phyloP scores from a whole-genome alignment of 2,888 invertebrate genomes.

The Spisula subtruncata region DNA sequence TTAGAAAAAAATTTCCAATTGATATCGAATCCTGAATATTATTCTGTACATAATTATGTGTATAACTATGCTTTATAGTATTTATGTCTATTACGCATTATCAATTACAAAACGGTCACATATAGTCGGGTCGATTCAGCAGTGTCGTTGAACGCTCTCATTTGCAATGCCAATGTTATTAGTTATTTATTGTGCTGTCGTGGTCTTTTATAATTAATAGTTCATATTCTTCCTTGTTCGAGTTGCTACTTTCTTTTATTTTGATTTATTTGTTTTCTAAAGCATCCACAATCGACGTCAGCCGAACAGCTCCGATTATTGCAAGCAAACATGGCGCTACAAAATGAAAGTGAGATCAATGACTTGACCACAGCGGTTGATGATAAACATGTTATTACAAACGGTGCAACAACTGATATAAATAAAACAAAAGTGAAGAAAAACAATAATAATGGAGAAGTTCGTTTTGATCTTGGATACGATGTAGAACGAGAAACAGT shows the following conservation, averaged over 20 bases:
- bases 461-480: slow-evolving; percentile 43
- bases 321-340: slow-evolving; percentile 63
- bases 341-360: slow-evolving; percentile 50
- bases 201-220: too few species aligned
- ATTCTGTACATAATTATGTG: too few species aligned
- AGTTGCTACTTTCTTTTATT: slow-evolving; percentile 4
- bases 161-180: too few species aligned
- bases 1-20: too few species aligned
- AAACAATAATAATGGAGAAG: slow-evolving; percentile 64
- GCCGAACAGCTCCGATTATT: slow-evolving; percentile 67
- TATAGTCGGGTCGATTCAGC: too few species aligned
- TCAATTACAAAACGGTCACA: too few species aligned
- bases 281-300: slow-evolving; percentile 44
- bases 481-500: slow-evolving; percentile 55
- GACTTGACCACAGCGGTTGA: slow-evolving; percentile 4
- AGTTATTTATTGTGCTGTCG: too few species aligned
- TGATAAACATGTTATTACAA: slow-evolving; percentile 44
- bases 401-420: slow-evolving; percentile 50
- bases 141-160: too few species aligned
- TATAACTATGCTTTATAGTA: too few species aligned
- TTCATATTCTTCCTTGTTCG: too few species aligned
- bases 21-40: too few species aligned
- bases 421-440: slow-evolving; percentile 34
- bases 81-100: too few species aligned
- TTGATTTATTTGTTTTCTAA: slow-evolving; percentile 25